Evolutionary conservation across 2,888 invertebrate genomes (phyloP).

Genomic region (Cheilosia grossa): DNA sequence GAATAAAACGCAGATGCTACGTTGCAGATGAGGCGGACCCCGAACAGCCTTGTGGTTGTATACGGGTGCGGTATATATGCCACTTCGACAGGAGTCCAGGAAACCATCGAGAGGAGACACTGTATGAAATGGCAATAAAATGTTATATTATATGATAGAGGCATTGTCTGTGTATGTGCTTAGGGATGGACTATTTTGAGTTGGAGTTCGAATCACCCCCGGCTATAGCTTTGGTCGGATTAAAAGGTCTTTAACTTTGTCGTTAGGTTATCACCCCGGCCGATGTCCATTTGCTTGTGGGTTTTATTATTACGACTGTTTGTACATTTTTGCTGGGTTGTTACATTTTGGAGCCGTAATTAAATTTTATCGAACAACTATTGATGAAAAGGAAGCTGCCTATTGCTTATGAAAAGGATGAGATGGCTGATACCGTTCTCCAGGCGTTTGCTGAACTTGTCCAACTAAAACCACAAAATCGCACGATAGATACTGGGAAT

Average conservation of each 20-base stretch:
- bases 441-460: too few species aligned
- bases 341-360: conserved; percentile 32
- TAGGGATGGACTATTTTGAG: conserved; percentile 3
- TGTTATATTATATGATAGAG: conserved; percentile 38
- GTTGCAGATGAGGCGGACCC: conserved; percentile 46
- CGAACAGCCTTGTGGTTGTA: background rate
- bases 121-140: conserved; percentile 69
- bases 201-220: conserved; percentile 13
- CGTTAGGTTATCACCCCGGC: conserved; percentile 13
- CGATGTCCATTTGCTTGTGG: conserved; percentile 31
- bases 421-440: background rate
- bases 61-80: background rate
- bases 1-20: conserved; percentile 68
- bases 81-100: conserved; percentile 30
- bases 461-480: too few species aligned
- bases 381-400: background rate
- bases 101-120: conserved; percentile 41
- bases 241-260: conserved; percentile 41
- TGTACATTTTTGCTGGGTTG: conserved; percentile 28
- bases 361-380: conserved; percentile 25
- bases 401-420: background rate
- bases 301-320: conserved; percentile 25
- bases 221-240: conserved; percentile 34
- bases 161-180: conserved; percentile 55
- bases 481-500: too few species aligned